These are phyloP conservation scores for Dysidea cf. avara DNA, from an alignment of 37 sponge, comb jelly and placozoan genomes.

Conservation along the genomic window DNA sequence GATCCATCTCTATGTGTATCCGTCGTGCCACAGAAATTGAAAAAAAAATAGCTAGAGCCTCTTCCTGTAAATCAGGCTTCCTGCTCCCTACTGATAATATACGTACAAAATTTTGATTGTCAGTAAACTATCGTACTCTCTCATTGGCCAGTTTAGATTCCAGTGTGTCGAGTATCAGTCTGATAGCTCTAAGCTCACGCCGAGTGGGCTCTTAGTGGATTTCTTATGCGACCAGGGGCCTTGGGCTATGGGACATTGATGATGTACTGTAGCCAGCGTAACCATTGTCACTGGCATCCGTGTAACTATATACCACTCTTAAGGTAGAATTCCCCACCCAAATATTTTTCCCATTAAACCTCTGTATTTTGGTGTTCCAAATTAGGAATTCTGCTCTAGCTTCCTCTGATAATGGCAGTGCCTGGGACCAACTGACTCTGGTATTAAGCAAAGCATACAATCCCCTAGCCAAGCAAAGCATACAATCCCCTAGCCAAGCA, in stretches of 20 bases:
- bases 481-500: too few species aligned
- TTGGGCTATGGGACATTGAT: not conserved
- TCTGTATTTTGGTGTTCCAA: too few species aligned
- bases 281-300: conserved; percentile 13
- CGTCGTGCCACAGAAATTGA: not conserved
- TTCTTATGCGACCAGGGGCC: conserved; percentile 8
- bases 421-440: conserved; percentile 9
- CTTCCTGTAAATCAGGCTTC: conserved; percentile 14
- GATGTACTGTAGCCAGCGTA: conserved; percentile 7
- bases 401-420: too few species aligned
- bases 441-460: conserved; percentile 19
- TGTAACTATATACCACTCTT: conserved; percentile 20
- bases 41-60: conserved; percentile 10
- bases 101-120: conserved; percentile 26
- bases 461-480: too few species aligned
- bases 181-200: conserved; percentile 27
- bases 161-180: conserved; percentile 12
- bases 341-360: conserved; percentile 11
- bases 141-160: not conserved
- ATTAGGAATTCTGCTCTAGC: too few species aligned
- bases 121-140: conserved; percentile 14
- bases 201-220: conserved; percentile 14
- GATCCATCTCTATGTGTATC: conserved; percentile 33
- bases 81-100: conserved; percentile 20
- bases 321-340: not conserved